A percentile compares a stretch with the other conserved stretches of the same genome.
These are phyloP conservation scores for Frankliniella fusca DNA, from an alignment of 2,888 invertebrate species.

Conservation along the genomic window DNA sequence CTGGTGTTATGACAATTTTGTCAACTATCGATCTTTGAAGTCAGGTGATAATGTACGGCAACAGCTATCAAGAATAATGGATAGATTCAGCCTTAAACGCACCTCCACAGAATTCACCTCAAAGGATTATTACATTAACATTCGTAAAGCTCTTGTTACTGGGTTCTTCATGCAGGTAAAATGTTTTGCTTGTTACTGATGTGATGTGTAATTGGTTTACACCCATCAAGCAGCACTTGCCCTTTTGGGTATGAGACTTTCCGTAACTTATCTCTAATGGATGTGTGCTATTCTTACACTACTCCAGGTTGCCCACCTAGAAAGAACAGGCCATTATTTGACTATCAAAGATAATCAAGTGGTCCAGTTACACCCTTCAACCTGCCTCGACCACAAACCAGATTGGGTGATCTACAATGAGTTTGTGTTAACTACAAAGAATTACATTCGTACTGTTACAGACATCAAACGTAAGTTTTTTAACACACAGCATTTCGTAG, in stretches of 20 bases:
- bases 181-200: background rate
- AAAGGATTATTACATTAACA: slow-evolving; percentile 98
- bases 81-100: slow-evolving; percentile 86
- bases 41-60: slow-evolving; percentile 97
- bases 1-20: slow-evolving; percentile 99
- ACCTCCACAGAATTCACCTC: slow-evolving; percentile 98
- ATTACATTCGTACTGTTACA: slow-evolving; percentile 97
- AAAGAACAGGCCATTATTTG: slow-evolving; percentile 95
- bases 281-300: slow-evolving; percentile 7
- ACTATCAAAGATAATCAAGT: slow-evolving; percentile 99
- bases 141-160: slow-evolving; percentile 94
- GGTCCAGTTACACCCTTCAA: slow-evolving; percentile 97
- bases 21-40: slow-evolving; percentile 96
- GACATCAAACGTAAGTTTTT: slow-evolving; percentile 90
- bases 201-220: background rate
- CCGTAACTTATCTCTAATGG: background rate
- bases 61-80: slow-evolving; percentile 97
- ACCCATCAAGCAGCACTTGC: too few species aligned
- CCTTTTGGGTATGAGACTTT: slow-evolving; percentile 16
- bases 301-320: slow-evolving; percentile 85
- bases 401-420: slow-evolving; percentile 99
- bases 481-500: slow-evolving; percentile 27
- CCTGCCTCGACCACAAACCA: slow-evolving; percentile 98
- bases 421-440: slow-evolving; percentile 98
- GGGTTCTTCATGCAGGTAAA: slow-evolving; percentile 99